A percentile compares a stretch with the other conserved stretches of the same genome.
phyloP scores from a whole-genome alignment of 2,888 invertebrate species.

The Autographa gamma region DNA sequence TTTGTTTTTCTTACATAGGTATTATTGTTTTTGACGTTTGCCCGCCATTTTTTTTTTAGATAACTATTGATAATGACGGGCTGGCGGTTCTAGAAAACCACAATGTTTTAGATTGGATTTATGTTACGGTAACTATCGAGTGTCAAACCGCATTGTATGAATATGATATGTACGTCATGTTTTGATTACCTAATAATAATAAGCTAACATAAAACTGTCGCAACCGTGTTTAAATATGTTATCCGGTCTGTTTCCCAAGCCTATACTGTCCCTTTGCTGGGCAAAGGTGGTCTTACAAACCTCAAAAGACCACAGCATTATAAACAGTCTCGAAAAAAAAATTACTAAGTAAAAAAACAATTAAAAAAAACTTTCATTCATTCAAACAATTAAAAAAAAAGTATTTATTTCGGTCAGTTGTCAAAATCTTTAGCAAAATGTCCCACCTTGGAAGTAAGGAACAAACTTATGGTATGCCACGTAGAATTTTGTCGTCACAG shows the following conservation, averaged over 20 bases:
- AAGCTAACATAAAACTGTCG: not conserved
- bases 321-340: too few species aligned
- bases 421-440: too few species aligned
- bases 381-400: too few species aligned
- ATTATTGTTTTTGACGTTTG: not conserved
- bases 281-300: too few species aligned
- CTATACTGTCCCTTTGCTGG: too few species aligned
- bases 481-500: conserved; percentile 5
- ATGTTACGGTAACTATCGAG: conserved; percentile 1
- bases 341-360: too few species aligned
- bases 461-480: not conserved
- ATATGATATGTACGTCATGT: conserved; percentile 1
- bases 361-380: too few species aligned
- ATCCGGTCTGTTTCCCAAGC: too few species aligned
- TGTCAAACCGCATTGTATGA: conserved; percentile 3
- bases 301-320: too few species aligned
- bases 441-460: not conserved
- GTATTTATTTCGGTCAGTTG: too few species aligned
- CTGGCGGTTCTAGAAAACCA: not conserved
- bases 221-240: not conserved
- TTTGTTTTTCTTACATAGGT: not conserved
- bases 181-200: not conserved
- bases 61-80: not conserved
- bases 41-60: not conserved
- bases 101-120: conserved; percentile 1